These are phyloP conservation scores for Cecidostiba fungosa DNA, from an alignment of 2,888 invertebrate genomes.

Conservation along the genomic window DNA sequence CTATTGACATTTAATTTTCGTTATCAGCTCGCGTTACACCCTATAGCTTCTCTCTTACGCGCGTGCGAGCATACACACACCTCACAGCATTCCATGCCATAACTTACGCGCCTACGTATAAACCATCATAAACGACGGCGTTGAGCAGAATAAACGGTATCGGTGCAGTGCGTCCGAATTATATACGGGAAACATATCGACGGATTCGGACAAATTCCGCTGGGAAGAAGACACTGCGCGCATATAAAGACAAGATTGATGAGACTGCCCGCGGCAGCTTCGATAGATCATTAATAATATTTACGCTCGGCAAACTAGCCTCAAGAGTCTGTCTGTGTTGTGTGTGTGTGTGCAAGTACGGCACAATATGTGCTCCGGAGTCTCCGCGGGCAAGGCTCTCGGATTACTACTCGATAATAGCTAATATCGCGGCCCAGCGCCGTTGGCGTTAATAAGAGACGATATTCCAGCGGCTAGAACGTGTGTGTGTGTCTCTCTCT, in stretches of 20 bases:
- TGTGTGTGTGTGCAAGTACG: neutral
- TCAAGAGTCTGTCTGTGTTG: neutral
- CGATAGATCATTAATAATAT: constrained; percentile 45
- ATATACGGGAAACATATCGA: neutral
- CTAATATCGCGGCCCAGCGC: constrained; percentile 27
- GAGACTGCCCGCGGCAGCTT: neutral
- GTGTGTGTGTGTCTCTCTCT: neutral
- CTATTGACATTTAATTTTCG: constrained; percentile 36
- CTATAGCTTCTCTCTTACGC: neutral
- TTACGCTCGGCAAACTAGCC: constrained; percentile 22
- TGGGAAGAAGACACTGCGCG: neutral
- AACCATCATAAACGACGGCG: neutral
- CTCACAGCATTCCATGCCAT: neutral
- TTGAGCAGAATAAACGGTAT: neutral
- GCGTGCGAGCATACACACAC: neutral
- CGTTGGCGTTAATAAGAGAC: constrained; percentile 27
- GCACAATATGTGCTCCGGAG: neutral
- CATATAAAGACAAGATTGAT: constrained; percentile 25
- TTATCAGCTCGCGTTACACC: constrained; percentile 29
- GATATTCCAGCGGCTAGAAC: neutral
- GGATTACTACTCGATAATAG: constrained; percentile 31
- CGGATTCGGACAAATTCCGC: constrained; percentile 21
- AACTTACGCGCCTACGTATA: constrained; percentile 7
- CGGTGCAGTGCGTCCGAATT: neutral
- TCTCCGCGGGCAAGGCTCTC: neutral